phyloP scores from a whole-genome alignment of 37 sponge, comb jelly and placozoan genomes.

The Bolinopsis microptera region DNA sequence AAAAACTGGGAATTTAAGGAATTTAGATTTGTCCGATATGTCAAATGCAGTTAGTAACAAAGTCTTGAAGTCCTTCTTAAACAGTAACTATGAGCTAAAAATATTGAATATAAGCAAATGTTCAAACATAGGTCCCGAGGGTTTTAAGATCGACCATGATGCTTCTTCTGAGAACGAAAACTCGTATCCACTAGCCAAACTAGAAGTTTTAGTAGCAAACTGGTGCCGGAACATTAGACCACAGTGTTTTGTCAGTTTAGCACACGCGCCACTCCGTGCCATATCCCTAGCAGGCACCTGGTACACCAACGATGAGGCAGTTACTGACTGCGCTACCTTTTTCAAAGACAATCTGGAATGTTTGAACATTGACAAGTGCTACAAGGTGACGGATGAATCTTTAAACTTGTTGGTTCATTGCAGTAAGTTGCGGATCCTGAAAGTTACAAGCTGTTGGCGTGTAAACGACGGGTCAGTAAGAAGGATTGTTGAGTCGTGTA shows the following conservation, averaged over 20 bases:
- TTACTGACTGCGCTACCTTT: neutral
- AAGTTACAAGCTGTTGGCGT: constrained; percentile 10
- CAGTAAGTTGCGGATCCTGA: constrained; percentile 2
- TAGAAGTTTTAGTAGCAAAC: constrained; percentile 48
- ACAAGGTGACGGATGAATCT: constrained; percentile 30
- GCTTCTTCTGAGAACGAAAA: neutral
- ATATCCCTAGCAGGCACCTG: constrained; percentile 20
- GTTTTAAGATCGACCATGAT: neutral
- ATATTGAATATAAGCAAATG: constrained; percentile 18
- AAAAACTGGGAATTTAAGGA: neutral
- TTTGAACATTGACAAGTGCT: constrained; percentile 59
- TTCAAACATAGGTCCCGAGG: neutral
- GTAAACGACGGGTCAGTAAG: neutral
- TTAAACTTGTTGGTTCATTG: neutral
- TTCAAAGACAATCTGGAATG: neutral
- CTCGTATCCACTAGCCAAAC: neutral
- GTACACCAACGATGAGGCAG: constrained; percentile 31
- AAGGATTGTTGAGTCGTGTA: neutral
- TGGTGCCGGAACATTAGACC: constrained; percentile 29
- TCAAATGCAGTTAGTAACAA: neutral
- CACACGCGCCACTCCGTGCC: constrained; percentile 14
- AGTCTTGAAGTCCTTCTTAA: neutral
- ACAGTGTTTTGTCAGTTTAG: neutral
- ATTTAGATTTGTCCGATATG: neutral
- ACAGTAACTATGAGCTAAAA: neutral